phyloP scores from a whole-genome alignment of 2,797 vertebrate species.

The Gymnothorax javanicus region DNA sequence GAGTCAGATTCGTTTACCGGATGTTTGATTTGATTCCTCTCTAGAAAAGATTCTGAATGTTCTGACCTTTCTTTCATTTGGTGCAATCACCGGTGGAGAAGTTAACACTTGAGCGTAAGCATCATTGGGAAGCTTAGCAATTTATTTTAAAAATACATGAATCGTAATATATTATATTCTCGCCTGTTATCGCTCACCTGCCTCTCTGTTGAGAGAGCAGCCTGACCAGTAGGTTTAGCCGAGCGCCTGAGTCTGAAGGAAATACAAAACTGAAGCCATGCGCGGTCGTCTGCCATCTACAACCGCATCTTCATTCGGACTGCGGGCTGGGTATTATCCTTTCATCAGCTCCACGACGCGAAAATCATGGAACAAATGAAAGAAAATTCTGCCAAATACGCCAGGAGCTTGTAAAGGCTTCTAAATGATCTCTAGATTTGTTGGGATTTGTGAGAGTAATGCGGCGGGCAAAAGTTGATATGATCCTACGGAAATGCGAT shows the following conservation, averaged over 20 bases:
- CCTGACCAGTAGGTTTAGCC: slow-evolving; percentile 1
- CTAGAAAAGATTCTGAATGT: background rate
- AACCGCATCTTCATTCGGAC: slow-evolving; percentile 38
- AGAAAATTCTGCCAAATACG: slow-evolving; percentile 4
- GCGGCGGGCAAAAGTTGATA: slow-evolving; percentile 32
- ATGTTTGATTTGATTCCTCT: slow-evolving; percentile 8
- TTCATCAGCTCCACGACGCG: slow-evolving; percentile 29
- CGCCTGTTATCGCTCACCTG: background rate
- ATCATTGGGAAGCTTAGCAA: background rate
- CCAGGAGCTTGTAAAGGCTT: background rate
- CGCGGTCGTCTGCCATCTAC: slow-evolving; percentile 6
- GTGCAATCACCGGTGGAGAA: background rate
- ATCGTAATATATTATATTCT: background rate
- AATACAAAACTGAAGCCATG: slow-evolving; percentile 9
- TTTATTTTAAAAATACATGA: background rate
- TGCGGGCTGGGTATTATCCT: slow-evolving; percentile 21
- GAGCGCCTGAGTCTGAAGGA: background rate
- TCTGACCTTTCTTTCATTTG: background rate
- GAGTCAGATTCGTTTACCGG: background rate
- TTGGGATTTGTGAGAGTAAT: slow-evolving; percentile 34
- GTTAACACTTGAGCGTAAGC: background rate
- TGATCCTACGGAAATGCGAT: slow-evolving; percentile 44
- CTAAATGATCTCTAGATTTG: slow-evolving; percentile 33
- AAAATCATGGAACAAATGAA: background rate
- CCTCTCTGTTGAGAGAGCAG: background rate